These are phyloP conservation scores for Muricea muricata DNA, from an alignment of 92 coral and sea anemone genomes.

Conservation along the genomic window DNA sequence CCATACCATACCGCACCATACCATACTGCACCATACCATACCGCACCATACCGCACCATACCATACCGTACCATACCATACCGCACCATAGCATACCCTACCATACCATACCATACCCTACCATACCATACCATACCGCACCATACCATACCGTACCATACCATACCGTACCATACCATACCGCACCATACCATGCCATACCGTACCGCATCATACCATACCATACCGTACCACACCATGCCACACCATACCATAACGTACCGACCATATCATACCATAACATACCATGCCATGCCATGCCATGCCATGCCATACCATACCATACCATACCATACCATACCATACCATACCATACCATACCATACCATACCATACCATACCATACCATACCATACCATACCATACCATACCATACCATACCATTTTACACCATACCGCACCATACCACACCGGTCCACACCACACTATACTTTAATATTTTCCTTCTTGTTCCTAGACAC, in stretches of 20 bases:
- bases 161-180: background rate
- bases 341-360: background rate
- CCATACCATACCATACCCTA: background rate
- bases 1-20: background rate
- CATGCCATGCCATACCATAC: background rate
- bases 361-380: background rate
- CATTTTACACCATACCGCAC: background rate
- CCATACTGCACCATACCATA: background rate
- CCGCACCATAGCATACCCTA: background rate
- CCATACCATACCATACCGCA: background rate
- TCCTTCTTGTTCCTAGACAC: slow-evolving; percentile 9
- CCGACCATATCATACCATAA: background rate
- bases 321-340: background rate
- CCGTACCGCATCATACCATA: background rate
- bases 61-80: background rate
- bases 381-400: too few relatives aligned
- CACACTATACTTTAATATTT: too few relatives aligned
- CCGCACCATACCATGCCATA: slow-evolving; percentile 2
- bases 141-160: background rate
- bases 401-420: background rate
- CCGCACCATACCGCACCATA: background rate
- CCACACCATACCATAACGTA: background rate
- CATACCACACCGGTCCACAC: background rate
- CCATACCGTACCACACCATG: background rate
- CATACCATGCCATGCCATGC: background rate